These are phyloP conservation scores for human (Homo sapiens) DNA, from an alignment of 2,113 vertebrate species.

Conservation along the genomic window DNA sequence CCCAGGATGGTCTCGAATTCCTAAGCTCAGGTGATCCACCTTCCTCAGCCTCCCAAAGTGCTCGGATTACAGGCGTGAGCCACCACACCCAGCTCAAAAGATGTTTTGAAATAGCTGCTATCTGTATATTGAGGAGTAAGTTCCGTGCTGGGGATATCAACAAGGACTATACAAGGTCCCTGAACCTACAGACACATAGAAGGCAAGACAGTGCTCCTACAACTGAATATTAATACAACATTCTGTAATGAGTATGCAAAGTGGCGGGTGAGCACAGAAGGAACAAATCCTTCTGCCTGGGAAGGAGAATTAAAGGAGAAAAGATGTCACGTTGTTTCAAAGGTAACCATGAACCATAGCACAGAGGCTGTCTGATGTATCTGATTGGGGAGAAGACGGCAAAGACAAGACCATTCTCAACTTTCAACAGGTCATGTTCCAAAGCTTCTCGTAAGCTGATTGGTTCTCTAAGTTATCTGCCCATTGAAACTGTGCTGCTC, in stretches of 20 bases:
- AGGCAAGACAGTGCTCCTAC: not conserved
- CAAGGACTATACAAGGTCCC: not conserved
- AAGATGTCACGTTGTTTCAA: not conserved
- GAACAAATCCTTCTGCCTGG: not conserved
- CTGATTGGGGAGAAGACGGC: rapidly evolving
- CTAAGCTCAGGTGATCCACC: too few relatives aligned
- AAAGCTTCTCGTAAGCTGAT: not conserved
- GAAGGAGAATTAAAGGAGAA: not conserved
- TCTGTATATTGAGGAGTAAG: not conserved
- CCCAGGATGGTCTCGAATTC: too few relatives aligned
- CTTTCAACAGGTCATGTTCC: not conserved
- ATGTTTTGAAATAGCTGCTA: not conserved
- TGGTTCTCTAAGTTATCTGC: not conserved
- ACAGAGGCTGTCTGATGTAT: not conserved
- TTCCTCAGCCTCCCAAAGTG: too few relatives aligned
- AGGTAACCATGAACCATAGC: not conserved
- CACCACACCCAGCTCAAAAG: not conserved
- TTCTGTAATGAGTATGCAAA: not conserved
- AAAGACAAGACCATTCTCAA: not conserved
- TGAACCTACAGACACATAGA: not conserved
- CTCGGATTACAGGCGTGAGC: too few relatives aligned
- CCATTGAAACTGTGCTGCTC: not conserved
- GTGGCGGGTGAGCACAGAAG: not conserved
- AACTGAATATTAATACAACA: not conserved
- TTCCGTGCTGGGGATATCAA: not conserved